Evolutionary conservation across 2,888 invertebrate species (phyloP).

Genomic region (Drosophila sordidapex): DNA sequence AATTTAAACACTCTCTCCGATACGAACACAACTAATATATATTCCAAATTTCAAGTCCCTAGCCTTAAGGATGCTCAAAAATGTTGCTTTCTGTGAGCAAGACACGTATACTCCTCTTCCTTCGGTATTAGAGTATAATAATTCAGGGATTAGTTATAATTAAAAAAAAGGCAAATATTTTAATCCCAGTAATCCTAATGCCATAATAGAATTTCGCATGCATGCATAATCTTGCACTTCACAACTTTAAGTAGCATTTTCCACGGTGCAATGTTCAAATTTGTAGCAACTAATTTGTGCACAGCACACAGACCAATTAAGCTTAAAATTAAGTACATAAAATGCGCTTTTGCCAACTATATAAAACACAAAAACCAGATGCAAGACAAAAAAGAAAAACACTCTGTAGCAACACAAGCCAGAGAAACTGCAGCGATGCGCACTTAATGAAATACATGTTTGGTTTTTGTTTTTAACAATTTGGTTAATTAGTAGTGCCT

Average conservation of each 20-base stretch:
- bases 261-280: background rate
- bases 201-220: background rate
- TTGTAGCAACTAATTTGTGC: constrained; percentile 7
- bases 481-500: constrained; percentile 71
- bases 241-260: background rate
- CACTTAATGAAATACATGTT: constrained; percentile 70
- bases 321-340: constrained; percentile 44
- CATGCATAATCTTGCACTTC: background rate
- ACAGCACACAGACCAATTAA: constrained; percentile 34
- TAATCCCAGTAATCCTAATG: background rate
- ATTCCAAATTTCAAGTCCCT: background rate
- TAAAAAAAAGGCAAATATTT: background rate
- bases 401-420: background rate
- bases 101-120: background rate
- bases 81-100: background rate
- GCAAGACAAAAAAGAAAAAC: constrained; percentile 3
- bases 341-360: constrained; percentile 18
- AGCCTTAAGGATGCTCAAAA: background rate
- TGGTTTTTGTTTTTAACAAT: constrained; percentile 70
- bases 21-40: background rate
- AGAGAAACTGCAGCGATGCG: constrained; percentile 8
- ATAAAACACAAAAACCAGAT: constrained; percentile 6
- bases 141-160: background rate
- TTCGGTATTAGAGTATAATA: background rate
- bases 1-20: background rate